Percentiles rank a stretch among this genome's conserved stretches.
phyloP scores from a whole-genome alignment of 2,797 vertebrate genomes.

The Hemitrygon akajei region DNA sequence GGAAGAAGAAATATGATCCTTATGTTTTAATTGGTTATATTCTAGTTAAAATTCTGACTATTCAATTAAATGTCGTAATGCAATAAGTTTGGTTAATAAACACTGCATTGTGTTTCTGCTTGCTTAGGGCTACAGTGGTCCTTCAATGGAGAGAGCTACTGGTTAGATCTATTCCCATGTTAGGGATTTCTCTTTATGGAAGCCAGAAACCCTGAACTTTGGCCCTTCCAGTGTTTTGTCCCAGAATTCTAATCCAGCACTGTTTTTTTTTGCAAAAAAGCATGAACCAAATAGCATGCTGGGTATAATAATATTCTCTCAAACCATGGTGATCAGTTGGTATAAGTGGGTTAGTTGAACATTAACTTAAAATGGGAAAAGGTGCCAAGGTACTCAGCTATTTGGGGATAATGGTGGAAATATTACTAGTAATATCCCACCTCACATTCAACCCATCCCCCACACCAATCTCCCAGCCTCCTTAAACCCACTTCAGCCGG shows the following conservation, averaged over 20 bases:
- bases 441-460: too few species aligned
- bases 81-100: neutral
- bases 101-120: neutral
- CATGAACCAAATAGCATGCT: neutral
- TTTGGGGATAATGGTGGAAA: too few species aligned
- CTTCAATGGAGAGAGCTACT: neutral
- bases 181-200: neutral
- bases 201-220: neutral
- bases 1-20: neutral
- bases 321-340: neutral
- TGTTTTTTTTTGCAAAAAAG: neutral
- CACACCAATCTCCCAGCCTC: too few species aligned
- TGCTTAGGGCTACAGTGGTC: neutral
- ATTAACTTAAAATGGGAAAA: too few species aligned
- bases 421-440: too few species aligned
- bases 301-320: neutral
- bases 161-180: neutral
- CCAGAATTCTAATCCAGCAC: neutral
- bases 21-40: neutral
- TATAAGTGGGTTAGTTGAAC: neutral
- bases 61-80: neutral
- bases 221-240: neutral
- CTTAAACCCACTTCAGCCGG: too few species aligned
- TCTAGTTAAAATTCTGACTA: neutral
- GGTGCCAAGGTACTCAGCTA: neutral